Conservation (phyloP, 2,888 invertebrate species). For the Heliothis peltigera region DNA sequence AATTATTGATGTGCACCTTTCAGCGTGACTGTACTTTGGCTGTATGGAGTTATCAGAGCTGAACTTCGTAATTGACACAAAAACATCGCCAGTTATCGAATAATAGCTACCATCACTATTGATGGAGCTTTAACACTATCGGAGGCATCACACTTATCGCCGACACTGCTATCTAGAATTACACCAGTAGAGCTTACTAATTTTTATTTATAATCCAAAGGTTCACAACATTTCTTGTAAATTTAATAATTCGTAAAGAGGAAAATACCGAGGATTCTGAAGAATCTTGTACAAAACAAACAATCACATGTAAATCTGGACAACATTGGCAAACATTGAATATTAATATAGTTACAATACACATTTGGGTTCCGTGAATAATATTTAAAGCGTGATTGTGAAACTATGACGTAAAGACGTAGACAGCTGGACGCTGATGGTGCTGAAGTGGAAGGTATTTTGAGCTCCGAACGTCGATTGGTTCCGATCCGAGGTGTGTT, state of each 20-base stretch:
- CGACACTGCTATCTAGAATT: constrained; percentile 17
- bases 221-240: constrained; percentile 28
- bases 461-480: constrained; percentile 58
- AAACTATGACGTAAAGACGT: constrained; percentile 70
- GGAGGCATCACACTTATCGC: constrained; percentile 39
- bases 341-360: constrained; percentile 36
- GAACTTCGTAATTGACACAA: constrained; percentile 27
- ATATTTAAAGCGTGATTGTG: constrained; percentile 63
- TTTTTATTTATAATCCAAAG: constrained; percentile 23
- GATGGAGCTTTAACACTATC: constrained; percentile 44
- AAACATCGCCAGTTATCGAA: constrained; percentile 36
- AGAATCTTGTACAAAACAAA: constrained; percentile 46
- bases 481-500: constrained; percentile 29
- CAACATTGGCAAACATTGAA: constrained; percentile 33
- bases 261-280: constrained; percentile 32
- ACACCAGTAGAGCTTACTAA: constrained; percentile 19
- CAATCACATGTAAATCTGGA: constrained; percentile 23
- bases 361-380: constrained; percentile 45
- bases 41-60: background rate
- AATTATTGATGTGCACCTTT: background rate
- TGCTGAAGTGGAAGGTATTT: constrained; percentile 74
- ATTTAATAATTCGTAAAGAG: constrained; percentile 7
- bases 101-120: constrained; percentile 41
- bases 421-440: constrained; percentile 73
- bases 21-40: background rate